A percentile compares a stretch with the other conserved stretches of the same genome.
Evolutionary conservation across 2,113 vertebrate species (phyloP).

Genomic region (Physeter macrocephalus): DNA sequence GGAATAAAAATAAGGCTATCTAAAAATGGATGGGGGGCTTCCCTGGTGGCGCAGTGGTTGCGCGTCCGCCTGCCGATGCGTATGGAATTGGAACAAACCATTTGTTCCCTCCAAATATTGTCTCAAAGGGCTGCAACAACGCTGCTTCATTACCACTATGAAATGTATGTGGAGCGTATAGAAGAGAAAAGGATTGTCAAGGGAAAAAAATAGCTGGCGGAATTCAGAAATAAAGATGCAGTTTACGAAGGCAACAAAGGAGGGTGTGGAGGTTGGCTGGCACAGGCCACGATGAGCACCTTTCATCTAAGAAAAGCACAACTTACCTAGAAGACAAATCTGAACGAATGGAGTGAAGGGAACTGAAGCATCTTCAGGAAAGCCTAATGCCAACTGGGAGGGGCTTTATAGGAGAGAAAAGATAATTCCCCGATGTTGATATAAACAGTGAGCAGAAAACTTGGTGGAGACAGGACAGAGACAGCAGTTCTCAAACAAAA

Average conservation of each 20-base stretch:
- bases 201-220: not conserved
- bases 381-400: not conserved
- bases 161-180: not conserved
- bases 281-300: not conserved
- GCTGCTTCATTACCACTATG: not conserved
- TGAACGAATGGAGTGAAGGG: not conserved
- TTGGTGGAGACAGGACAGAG: not conserved
- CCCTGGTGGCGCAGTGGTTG: too few species aligned
- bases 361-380: not conserved
- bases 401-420: not conserved
- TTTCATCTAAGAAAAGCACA: not conserved
- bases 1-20: too few species aligned
- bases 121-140: not conserved
- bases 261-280: not conserved
- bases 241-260: not conserved
- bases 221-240: constrained; percentile 5
- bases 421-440: not conserved
- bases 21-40: too few species aligned
- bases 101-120: not conserved
- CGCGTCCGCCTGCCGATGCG: too few species aligned
- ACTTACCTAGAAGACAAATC: constrained; percentile 30
- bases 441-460: not conserved
- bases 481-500: not conserved
- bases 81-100: not conserved
- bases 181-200: not conserved